Conservation (phyloP, 2,113 vertebrate species). For the Litocranius walleri region DNA sequence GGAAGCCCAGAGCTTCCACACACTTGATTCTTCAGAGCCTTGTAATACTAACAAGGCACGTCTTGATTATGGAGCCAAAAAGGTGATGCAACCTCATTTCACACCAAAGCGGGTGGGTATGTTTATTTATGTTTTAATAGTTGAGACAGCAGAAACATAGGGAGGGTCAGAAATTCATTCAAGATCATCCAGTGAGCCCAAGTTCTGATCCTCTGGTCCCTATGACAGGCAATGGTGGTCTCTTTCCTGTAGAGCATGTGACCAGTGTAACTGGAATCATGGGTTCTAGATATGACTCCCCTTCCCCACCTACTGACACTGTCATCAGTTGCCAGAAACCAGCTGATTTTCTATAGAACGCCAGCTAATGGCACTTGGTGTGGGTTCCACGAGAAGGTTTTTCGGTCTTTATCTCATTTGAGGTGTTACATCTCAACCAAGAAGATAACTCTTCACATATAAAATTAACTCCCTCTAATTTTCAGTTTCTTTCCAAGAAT, state of each 20-base stretch:
- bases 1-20: constrained; percentile 24
- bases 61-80: constrained; percentile 32
- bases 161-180: neutral
- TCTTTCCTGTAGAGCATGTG: neutral
- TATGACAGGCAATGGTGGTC: neutral
- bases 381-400: neutral
- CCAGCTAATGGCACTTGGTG: neutral
- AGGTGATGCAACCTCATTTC: constrained; percentile 36
- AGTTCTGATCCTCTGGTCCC: neutral
- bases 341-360: neutral
- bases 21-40: neutral
- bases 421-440: neutral
- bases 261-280: neutral
- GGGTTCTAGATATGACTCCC: neutral
- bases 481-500: constrained; percentile 24
- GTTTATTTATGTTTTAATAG: constrained; percentile 31
- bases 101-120: neutral
- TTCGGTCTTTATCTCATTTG: constrained; percentile 18
- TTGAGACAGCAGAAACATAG: neutral
- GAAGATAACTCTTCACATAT: neutral
- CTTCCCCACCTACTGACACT: neutral
- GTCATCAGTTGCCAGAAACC: neutral
- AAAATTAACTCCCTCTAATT: constrained; percentile 7
- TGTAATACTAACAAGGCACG: neutral
- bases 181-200: neutral